Conservation (phyloP, 1,140 invertebrate genomes). For the Halictus rubicundus region DNA sequence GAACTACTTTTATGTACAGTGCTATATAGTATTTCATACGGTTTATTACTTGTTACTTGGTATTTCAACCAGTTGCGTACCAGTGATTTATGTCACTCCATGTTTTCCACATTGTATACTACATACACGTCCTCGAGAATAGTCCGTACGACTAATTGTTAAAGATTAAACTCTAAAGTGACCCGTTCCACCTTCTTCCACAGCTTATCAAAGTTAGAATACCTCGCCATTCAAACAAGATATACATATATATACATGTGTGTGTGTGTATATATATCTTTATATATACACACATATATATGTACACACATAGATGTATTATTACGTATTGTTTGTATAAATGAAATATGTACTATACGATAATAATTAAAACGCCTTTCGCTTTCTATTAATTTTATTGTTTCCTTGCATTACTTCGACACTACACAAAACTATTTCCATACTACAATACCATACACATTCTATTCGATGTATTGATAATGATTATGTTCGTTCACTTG, state of each 20-base stretch:
- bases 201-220: neutral
- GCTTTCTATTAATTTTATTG: slow-evolving; percentile 20
- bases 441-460: neutral
- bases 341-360: slow-evolving; percentile 11
- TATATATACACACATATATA: no score
- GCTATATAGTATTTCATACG: neutral
- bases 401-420: neutral
- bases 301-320: slow-evolving; percentile 13
- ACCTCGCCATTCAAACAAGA: slow-evolving; percentile 16
- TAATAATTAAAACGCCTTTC: slow-evolving; percentile 27
- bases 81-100: neutral
- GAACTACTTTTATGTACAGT: neutral
- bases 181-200: neutral
- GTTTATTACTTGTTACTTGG: neutral
- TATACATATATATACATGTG: neutral
- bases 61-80: neutral
- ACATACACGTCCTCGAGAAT: neutral
- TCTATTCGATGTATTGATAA: neutral
- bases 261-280: no score
- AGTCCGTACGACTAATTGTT: neutral
- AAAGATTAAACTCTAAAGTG: neutral
- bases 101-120: neutral
- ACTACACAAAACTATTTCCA: neutral
- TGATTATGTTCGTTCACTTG: neutral
- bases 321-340: slow-evolving; percentile 35